A percentile compares a stretch with the other conserved stretches of the same genome.
Conservation (phyloP, 2,797 vertebrate genomes). For the Dryobates pubescens region DNA sequence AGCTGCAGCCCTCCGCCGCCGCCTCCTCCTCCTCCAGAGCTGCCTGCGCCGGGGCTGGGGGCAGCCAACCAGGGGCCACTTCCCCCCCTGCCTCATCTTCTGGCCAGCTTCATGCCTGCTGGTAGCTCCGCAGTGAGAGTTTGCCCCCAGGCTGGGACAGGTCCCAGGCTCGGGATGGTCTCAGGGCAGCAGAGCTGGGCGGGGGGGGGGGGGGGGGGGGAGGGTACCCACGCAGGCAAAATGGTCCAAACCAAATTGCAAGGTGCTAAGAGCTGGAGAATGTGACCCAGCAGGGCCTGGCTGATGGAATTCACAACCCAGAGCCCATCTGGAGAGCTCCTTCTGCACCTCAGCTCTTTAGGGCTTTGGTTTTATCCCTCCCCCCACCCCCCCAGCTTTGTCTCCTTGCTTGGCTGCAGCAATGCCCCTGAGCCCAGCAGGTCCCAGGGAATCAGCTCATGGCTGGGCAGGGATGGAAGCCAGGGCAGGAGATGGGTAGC, state of each 20-base stretch:
- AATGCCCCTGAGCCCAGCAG: background rate
- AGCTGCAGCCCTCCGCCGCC: background rate
- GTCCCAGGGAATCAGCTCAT: background rate
- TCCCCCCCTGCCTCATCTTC: background rate
- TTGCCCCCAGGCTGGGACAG: no score
- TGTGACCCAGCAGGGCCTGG: background rate
- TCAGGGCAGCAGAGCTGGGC: background rate
- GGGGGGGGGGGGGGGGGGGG: no score
- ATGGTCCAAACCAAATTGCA: fast-evolving
- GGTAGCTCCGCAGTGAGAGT: background rate
- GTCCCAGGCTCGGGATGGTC: no score
- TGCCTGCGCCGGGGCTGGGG: background rate
- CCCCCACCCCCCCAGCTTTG: background rate
- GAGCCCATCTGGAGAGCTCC: background rate
- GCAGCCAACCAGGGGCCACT: fast-evolving
- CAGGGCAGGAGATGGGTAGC: background rate
- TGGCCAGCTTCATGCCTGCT: background rate
- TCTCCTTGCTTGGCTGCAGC: background rate
- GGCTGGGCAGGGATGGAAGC: background rate
- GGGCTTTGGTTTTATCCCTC: background rate
- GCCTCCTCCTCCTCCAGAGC: no score
- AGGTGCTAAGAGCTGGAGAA: background rate
- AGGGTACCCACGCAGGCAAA: background rate
- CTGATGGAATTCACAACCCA: background rate
- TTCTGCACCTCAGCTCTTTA: background rate